Percentiles rank a stretch among this genome's conserved stretches.
Evolutionary conservation across 1,140 invertebrate species (phyloP).

Genomic region (Drosophila paulistorum): DNA sequence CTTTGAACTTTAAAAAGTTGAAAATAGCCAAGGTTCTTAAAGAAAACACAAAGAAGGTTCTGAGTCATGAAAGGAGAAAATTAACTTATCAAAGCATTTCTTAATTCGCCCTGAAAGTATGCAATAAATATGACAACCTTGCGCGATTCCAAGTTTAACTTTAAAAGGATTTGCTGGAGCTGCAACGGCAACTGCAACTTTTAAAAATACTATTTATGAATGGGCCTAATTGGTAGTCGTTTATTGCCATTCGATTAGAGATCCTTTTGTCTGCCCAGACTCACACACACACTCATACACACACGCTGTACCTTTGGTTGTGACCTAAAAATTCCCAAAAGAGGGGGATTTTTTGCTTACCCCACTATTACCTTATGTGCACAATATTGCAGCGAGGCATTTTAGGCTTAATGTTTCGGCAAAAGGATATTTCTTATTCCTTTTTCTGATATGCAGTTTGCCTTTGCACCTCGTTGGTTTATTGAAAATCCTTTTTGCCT

Average conservation of each 20-base stretch:
- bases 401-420: slow-evolving; percentile 1
- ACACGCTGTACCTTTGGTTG: background rate
- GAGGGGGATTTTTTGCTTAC: background rate
- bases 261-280: background rate
- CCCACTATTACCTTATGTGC: background rate
- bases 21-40: background rate
- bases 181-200: background rate
- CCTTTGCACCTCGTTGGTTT: slow-evolving; percentile 7
- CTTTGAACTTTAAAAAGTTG: background rate
- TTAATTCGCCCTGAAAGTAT: no score
- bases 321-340: background rate
- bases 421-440: background rate
- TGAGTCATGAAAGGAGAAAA: no score
- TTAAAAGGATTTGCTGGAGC: background rate
- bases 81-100: no score
- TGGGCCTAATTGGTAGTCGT: background rate
- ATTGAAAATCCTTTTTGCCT: slow-evolving; percentile 12
- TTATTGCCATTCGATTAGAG: background rate
- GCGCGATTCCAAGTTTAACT: no score
- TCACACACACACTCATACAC: no score
- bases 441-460: slow-evolving; percentile 2
- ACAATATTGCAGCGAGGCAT: slow-evolving; percentile 1
- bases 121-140: no score
- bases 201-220: background rate
- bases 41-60: no score